Base-by-base conservation (phyloP, 2,797 vertebrate species). In the Pagetopsis macropterus region DNA sequence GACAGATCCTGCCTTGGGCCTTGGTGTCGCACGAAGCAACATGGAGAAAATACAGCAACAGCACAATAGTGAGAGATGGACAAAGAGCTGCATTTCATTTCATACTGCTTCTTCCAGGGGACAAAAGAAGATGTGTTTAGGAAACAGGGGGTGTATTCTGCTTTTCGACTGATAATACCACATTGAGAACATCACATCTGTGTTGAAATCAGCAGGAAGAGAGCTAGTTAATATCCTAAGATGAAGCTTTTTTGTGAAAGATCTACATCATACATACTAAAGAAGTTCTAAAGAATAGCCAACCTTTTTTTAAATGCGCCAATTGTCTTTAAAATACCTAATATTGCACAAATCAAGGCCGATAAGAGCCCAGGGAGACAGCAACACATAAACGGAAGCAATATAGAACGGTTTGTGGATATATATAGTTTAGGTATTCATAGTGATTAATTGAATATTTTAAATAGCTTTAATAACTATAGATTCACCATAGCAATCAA, bases 21-120 rank as follows among this genome's bases (percentile, higher is more conserved):
- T 64, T 46, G 50, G 84, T 85, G 86, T 70, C 57, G 87, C 84
- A 87, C 55, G 54, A 75, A 84, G 79, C 83, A 78, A 73, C 79
- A 72, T 43, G 55, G 56, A 70, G 70, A 72, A 70, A 60, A 81
- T 64, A 58, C 61, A 27, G 69, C 67, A 66, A 67, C 72, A 49
- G 44, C 41, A 73, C 40, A 56, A 52, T 23, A 45, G 68, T 27
- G 65, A 67, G 4, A 59, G 48, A 78, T 46, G 37, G 71, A 81
- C 33, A 61, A 81, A 66, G 13, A 69, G 50, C 40, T 65, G 60
- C 76, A 75, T 50, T 55, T 17, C 3, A 71, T 80, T 45, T 65
- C 50, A 52, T n/a, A 5, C 17, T 51, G 59, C 31, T 54, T 41
- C 44, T 46, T 21, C 63, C 78, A 43, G 40, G 44, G 50, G 33